Evolutionary conservation across 2,888 invertebrate genomes (phyloP), one percentile per base, ranked within the genome.

Genomic region (Thecocarcelia acutangulata): DNA sequence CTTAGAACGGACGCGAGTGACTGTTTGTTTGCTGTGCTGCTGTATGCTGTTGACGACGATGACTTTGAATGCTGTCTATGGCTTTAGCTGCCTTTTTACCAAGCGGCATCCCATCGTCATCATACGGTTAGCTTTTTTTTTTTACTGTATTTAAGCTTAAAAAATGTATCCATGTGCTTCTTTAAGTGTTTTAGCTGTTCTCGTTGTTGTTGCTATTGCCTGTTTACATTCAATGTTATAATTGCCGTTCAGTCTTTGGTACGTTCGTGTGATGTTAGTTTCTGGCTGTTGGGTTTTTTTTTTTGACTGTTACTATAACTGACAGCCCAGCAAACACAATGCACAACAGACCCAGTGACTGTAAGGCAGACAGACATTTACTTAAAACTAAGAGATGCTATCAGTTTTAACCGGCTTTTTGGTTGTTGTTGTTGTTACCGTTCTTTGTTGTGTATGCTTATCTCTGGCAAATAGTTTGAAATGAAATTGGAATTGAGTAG

Each of bases 231-330:
- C 63, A 48, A 73, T 42, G 40, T 63, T 73, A 48, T 48, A 56
- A 74, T 74, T 66, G 46, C 46, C 46, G 63, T 73, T n/a, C 54
- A 44, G 56, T 58, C 40, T 37, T 74, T 33, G 3, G 8, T 33
- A 24, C 24, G 33, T 33, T 33, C 9, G 9, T 33, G 33, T 73
- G 74, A 13, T 78, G 82, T 77, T 82, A 69, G 74, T 75, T 78
- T 78, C 74, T 82, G 78, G 69, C 74, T 82, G 74, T 75, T 77
- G 69, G 81, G 69, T 77, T 74, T 59, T 82, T 69, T 82, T 69
- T 59, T 82, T 21, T 78, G 61, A 77, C 77, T 69, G 73, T 77
- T 81, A 77, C 63, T 52, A 69, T 81, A 73, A 64, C 77, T 64
- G 78, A 78, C 78, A 70, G 64, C 9, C 46, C 17, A 13, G 56